These are phyloP conservation scores for Sialia sialis DNA, from an alignment of 2,113 vertebrate species.

Conservation along the genomic window DNA sequence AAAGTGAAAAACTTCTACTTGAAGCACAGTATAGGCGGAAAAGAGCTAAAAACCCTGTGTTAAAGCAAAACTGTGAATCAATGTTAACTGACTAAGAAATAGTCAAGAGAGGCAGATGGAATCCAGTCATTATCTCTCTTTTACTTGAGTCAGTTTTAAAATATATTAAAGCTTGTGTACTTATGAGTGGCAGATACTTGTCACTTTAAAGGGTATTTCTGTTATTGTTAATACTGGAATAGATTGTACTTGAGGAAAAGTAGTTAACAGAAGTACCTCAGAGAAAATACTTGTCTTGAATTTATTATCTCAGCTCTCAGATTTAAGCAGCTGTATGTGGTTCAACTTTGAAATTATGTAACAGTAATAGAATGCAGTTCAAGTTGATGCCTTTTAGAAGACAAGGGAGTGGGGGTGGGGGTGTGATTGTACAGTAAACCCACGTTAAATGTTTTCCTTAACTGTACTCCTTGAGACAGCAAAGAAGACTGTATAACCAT, in stretches of 20 bases:
- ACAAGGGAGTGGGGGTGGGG: background rate
- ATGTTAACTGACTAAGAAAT: background rate
- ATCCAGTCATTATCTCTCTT: background rate
- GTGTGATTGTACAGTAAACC: background rate
- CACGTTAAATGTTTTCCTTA: background rate
- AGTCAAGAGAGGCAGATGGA: constrained; percentile 13
- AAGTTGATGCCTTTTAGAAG: background rate
- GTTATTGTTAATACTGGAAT: constrained; percentile 48
- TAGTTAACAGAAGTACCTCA: constrained; percentile 14
- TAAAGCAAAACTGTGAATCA: background rate
- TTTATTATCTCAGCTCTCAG: constrained; percentile 31
- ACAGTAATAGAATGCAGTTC: background rate
- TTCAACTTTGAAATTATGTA: background rate
- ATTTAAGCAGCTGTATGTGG: constrained; percentile 1
- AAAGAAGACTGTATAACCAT: background rate
- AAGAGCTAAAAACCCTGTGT: background rate
- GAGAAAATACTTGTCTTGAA: constrained; percentile 22
- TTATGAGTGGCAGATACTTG: constrained; percentile 61
- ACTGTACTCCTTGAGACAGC: background rate
- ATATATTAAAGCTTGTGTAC: background rate
- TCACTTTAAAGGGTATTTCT: constrained; percentile 64
- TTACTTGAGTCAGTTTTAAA: background rate
- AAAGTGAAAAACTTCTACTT: background rate
- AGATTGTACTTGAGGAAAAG: constrained; percentile 15
- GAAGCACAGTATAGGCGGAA: background rate